Percentiles rank a stretch among this genome's conserved stretches.
phyloP scores from a whole-genome alignment of 1,140 invertebrate genomes.

The Microvelia longipes region DNA sequence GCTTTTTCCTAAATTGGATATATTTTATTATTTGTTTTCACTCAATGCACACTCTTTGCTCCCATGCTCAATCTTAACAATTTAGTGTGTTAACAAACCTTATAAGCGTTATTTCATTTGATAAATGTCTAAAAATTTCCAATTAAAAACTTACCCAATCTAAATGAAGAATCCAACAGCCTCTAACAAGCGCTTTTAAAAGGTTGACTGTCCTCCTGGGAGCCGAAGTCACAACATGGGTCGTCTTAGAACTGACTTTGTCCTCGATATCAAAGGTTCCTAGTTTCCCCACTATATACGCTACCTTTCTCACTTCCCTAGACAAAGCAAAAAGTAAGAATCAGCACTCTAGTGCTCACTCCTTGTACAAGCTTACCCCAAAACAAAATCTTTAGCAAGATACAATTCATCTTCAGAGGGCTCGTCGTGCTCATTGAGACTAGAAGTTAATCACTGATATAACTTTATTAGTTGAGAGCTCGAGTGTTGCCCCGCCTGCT shows the following conservation, averaged over 20 bases:
- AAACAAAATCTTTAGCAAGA: background rate
- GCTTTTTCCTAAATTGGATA: no score
- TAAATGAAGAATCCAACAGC: conserved; percentile 37
- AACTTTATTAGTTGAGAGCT: no score
- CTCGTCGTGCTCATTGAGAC: no score
- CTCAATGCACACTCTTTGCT: no score
- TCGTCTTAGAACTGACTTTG: conserved; percentile 33
- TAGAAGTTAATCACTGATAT: no score
- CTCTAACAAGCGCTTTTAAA: conserved; percentile 35
- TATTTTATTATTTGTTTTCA: no score
- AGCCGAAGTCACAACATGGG: conserved; percentile 36
- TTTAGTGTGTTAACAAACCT: no score
- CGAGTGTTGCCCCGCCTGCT: no score
- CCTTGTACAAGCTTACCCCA: background rate
- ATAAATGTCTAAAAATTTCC: no score
- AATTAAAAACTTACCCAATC: conserved; percentile 34
- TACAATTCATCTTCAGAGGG: background rate
- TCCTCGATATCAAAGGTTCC: conserved; percentile 33
- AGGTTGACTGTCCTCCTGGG: conserved; percentile 38
- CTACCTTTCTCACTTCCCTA: conserved; percentile 18
- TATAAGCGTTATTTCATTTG: no score
- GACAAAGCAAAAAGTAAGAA: conserved; percentile 14
- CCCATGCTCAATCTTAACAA: no score
- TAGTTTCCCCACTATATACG: conserved; percentile 30
- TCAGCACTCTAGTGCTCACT: background rate